A percentile compares a stretch with the other conserved stretches of the same genome.
Evolutionary conservation across 2,113 vertebrate species (phyloP).

Genomic region (Archocentrus centrarchus): DNA sequence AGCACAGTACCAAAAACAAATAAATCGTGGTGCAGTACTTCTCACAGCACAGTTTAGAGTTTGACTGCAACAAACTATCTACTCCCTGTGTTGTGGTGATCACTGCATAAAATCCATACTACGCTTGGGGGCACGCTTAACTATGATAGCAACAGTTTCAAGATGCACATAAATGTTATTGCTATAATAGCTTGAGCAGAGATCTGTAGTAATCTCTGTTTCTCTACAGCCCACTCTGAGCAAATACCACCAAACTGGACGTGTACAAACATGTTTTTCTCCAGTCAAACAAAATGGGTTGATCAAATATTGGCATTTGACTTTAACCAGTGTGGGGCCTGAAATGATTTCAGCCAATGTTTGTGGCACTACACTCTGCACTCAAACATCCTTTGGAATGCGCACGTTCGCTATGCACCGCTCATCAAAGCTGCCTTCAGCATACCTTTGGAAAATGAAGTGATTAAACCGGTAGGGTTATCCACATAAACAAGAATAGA

Average conservation of each 20-base stretch:
- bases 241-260: conserved; percentile 22
- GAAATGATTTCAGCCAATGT: conserved; percentile 17
- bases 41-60: conserved; percentile 15
- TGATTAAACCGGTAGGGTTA: conserved; percentile 31
- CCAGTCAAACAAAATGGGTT: conserved; percentile 25
- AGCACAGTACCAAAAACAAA: neutral
- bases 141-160: conserved; percentile 29
- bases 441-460: conserved; percentile 28
- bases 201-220: neutral
- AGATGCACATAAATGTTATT: conserved; percentile 21
- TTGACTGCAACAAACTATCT: conserved; percentile 44
- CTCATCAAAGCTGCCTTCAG: conserved; percentile 59
- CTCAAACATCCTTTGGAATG: conserved; percentile 34
- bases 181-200: conserved; percentile 10
- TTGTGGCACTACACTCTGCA: neutral
- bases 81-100: neutral
- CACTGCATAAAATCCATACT: conserved; percentile 47
- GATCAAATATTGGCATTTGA: conserved; percentile 50
- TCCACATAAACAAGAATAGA: conserved; percentile 59
- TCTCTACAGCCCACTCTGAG: conserved; percentile 8
- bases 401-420: conserved; percentile 44
- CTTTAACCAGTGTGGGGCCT: conserved; percentile 24
- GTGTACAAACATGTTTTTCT: conserved; percentile 25
- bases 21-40: neutral
- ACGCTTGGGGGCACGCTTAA: conserved; percentile 30